Conservation (phyloP, 2,888 invertebrate genomes). For the Acronicta leporina region DNA sequence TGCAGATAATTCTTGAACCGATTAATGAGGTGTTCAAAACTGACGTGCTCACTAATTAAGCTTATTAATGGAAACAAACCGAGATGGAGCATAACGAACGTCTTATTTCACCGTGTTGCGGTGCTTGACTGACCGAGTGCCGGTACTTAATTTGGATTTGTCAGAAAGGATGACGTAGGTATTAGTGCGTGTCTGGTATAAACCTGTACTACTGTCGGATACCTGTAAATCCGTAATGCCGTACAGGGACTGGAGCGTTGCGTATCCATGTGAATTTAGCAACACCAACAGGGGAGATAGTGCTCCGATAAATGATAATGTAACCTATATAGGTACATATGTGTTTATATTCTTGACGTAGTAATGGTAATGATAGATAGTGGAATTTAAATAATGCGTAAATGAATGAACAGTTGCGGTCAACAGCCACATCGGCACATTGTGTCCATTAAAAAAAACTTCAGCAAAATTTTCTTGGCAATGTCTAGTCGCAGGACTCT, state of each 20-base stretch:
- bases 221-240: constrained; percentile 1
- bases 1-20: constrained; percentile 24
- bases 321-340: not conserved
- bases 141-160: constrained; percentile 4
- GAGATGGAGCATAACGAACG: constrained; percentile 2
- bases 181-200: constrained; percentile 3
- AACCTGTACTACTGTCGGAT: constrained; percentile 26
- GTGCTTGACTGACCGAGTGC: constrained; percentile 12
- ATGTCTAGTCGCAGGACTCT: too few species aligned
- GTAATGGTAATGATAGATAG: too few species aligned
- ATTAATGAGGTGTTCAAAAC: not conserved
- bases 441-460: too few species aligned
- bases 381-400: too few species aligned
- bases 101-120: constrained; percentile 9
- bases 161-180: constrained; percentile 7
- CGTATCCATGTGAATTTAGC: constrained; percentile 26
- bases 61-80: not conserved
- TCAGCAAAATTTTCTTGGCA: too few species aligned
- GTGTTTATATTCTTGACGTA: too few species aligned
- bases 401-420: too few species aligned
- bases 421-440: too few species aligned
- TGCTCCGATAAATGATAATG: constrained; percentile 15
- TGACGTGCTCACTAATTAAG: not conserved
- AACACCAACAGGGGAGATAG: constrained; percentile 32
- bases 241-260: constrained; percentile 8